Conservation (phyloP, 2,797 vertebrate species). For the Chaunax sp. region DNA sequence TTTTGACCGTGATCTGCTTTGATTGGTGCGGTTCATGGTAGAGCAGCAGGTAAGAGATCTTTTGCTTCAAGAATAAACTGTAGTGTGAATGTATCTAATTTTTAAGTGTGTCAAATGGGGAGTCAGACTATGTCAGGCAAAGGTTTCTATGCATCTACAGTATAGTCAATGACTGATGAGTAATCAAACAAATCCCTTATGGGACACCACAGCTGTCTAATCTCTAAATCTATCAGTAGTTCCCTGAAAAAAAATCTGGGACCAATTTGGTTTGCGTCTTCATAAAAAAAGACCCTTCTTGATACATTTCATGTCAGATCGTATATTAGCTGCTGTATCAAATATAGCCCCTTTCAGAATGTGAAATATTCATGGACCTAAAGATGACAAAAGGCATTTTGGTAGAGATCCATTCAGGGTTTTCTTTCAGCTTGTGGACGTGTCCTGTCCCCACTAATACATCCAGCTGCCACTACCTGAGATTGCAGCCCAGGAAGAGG, state of each 20-base stretch:
- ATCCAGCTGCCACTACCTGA: constrained; percentile 28
- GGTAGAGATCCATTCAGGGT: constrained; percentile 1
- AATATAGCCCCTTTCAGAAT: constrained; percentile 9
- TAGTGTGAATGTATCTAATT: no score
- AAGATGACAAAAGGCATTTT: constrained; percentile 16
- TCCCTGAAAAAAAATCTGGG: not conserved
- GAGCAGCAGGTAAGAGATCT: no score
- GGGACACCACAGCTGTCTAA: constrained; percentile 5
- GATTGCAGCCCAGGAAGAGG: constrained; percentile 32
- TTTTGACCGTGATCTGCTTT: no score
- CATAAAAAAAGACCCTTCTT: not conserved
- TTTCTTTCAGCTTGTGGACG: constrained; percentile 10
- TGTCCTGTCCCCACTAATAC: constrained; percentile 10
- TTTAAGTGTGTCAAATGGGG: no score
- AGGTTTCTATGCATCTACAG: not conserved
- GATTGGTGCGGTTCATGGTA: no score
- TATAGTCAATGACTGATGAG: not conserved
- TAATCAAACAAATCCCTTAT: constrained; percentile 6
- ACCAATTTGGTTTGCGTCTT: not conserved
- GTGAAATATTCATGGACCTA: constrained; percentile 23
- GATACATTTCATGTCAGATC: constrained; percentile 23
- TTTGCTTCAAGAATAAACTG: no score
- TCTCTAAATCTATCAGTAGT: not conserved
- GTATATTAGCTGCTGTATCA: constrained; percentile 16
- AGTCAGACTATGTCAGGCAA: no score